Evolutionary conservation across 2,888 invertebrate species (phyloP), one percentile per base, ranked within the genome.

Genomic region (Eledone cirrhosa): DNA sequence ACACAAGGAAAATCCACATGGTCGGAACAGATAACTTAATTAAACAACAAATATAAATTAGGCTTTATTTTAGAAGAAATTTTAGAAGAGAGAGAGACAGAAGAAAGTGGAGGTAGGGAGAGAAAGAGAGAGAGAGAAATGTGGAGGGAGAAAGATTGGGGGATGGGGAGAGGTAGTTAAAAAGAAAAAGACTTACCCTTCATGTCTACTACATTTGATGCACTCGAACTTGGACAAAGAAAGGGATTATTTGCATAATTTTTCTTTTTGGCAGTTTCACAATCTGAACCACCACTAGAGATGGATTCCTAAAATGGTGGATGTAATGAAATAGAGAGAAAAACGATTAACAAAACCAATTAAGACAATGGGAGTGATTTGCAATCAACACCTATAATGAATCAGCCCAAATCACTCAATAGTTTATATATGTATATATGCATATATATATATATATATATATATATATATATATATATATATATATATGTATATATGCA

Each of bases 191-290:
- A 29, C 81, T 87, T 92, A 96, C 96, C 96, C 94, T 96, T 96
- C 95, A 97, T 96, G 91, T 98, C 97, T 79, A 97, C 96, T 86
- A 97, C 96, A 86, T 96, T 94, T 83, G 96, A 95, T 95, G 95
- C 90, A 94, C 95, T 92, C 94, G 96, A 88, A 94, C 94, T 91
- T 94, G 88, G 94, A 92, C 96, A 96, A 90, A 96, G 95, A 92
- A 96, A 97, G 87, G 97, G 97, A 93, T 97, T 97, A 93, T 97
- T 97, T 22, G 85, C 88, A 79, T 86, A 86, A 76, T 84, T 81
- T 74, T 86, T 86, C 76, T 83, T 82, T 79, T 87, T 87, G 8
- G 82, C 83, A 24, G 79, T 77, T 14, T 80, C 81, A 63, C 83
- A 81, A n/a, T 86, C 85, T 31, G 85, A 84, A 63, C 82, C 85